These are phyloP conservation scores for Euleptes europaea DNA, from an alignment of 2,113 vertebrate species.

Conservation along the genomic window DNA sequence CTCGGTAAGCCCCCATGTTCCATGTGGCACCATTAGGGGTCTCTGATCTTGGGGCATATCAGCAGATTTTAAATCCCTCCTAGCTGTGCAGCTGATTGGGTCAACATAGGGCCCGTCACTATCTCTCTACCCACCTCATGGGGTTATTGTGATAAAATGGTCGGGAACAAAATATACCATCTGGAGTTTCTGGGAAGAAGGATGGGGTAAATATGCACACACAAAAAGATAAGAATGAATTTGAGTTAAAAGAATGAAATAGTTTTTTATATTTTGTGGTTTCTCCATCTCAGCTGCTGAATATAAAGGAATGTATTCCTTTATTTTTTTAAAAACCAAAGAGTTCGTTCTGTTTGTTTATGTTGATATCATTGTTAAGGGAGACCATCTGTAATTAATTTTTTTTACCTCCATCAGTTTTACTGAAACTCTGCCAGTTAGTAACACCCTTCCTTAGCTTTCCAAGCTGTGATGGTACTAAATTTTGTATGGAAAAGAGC, in stretches of 20 bases:
- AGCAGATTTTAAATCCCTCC: background rate
- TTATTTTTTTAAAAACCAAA: background rate
- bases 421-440: conserved; percentile 6
- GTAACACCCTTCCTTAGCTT: background rate
- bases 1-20: no score
- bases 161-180: background rate
- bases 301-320: background rate
- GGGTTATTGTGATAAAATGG: background rate
- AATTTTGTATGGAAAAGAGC: background rate
- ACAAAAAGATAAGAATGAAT: background rate
- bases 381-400: background rate
- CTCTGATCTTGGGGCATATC: no score
- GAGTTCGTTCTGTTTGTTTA: background rate
- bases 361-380: conserved; percentile 9
- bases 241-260: background rate
- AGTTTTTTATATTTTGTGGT: background rate
- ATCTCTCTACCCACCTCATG: no score
- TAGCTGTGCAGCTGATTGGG: background rate
- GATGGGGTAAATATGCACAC: background rate
- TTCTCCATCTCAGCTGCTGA: background rate
- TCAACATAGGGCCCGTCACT: background rate
- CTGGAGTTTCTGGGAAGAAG: no score
- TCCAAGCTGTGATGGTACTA: background rate
- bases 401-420: background rate
- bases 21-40: no score